Evolutionary conservation across 2,888 invertebrate species (phyloP).

Genomic region (Aleiodes alternator): DNA sequence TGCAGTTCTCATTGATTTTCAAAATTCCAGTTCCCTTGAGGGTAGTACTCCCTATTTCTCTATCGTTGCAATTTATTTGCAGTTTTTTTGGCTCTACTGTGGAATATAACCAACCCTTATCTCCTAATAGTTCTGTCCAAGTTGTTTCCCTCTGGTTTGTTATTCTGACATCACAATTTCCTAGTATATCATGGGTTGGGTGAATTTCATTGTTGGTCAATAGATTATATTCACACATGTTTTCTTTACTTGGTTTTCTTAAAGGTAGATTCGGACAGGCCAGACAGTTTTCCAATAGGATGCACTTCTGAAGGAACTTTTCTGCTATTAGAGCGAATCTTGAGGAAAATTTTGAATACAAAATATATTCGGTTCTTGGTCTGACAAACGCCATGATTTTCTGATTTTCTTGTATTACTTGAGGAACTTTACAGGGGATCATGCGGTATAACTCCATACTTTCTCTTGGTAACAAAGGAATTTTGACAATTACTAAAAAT

Average conservation of each 20-base stretch:
- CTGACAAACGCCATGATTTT: not conserved
- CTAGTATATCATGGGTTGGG: not conserved
- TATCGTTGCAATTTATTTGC: not conserved
- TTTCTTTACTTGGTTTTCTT: not conserved
- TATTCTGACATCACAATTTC: not conserved
- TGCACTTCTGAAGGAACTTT: not conserved
- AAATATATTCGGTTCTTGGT: not conserved
- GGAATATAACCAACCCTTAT: not conserved
- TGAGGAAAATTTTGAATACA: not conserved
- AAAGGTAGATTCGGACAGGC: not conserved
- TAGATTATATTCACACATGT: not conserved
- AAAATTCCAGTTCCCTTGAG: not conserved
- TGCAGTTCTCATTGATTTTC: not conserved
- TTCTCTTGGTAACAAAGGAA: not conserved
- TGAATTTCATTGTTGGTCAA: not conserved
- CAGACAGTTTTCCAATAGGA: not conserved
- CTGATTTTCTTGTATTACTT: not conserved
- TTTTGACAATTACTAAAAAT: not conserved
- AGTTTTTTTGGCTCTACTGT: not conserved
- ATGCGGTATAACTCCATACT: not conserved
- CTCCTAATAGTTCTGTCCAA: not conserved
- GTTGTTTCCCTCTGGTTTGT: not conserved
- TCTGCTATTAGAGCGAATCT: not conserved
- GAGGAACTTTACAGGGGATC: not conserved
- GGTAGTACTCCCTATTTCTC: not conserved